Base-by-base conservation (phyloP, 1,140 invertebrate genomes). In the Lepidurus packardi region DNA sequence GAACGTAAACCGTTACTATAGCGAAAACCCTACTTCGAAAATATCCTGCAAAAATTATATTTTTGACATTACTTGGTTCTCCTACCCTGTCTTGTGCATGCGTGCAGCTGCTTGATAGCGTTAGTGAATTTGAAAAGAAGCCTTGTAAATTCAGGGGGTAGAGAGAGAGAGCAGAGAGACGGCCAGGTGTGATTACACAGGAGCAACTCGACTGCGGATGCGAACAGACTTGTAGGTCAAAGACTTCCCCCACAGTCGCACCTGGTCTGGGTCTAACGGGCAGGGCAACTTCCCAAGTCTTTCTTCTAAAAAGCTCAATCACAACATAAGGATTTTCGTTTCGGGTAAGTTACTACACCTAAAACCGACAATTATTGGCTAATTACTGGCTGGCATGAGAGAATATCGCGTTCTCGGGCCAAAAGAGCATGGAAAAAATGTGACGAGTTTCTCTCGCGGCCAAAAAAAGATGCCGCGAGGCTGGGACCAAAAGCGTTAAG, bases 121-220 rank as follows among this genome's bases (percentile, higher is more conserved):
- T 65, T 65, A 7, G 53, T 65, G 13, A 9, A 65, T 65, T 65
- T 65, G 16, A 13, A 65, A 65, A 65, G 53, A 65, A 65, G 53
- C 53, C 53, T 21, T 65, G 21, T 65, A 16, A 65, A 65, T 65
- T 65, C 21, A 65, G 21, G 53, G 53, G 21, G 53, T n/a, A 8
- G 16, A 21, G 53, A 65, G 16, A 65, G 47, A 16, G 16, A 65
- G 53, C n/a, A 21, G 10, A 65, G 53, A n/a, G 13, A 65, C 16
- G 53, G 53, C 53, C 53, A 65, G 53, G 53, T 65, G 53, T 65
- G 53, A 65, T 65, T 65, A 21, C 53, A 65, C 53, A 65, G 21
- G 53, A 13, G 53, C 21, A 65, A 65, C 53, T 47, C 45, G 21
- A 65, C 53, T 65, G 53, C 53, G 53, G 53, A 65, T 16, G 53